Evolutionary conservation across 2,113 vertebrate genomes (phyloP), one percentile per base, ranked within the genome.

Genomic region (Axis porcinus): DNA sequence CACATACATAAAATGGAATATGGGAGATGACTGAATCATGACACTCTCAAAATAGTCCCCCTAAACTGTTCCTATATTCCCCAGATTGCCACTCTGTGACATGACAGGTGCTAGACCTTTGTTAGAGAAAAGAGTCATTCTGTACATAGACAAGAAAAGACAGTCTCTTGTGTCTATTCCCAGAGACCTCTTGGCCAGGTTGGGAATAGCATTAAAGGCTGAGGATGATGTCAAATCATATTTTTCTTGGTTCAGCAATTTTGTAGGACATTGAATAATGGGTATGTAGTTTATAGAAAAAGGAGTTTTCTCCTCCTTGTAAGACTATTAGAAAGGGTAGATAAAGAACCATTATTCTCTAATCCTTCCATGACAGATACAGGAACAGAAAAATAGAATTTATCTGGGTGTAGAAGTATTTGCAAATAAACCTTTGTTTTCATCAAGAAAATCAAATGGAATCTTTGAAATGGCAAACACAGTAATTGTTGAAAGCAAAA

Each of bases 401-500:
- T 98, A 97, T 98, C 54, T 97, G 86, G 50, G 83, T 13, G 0
- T 94, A 97, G 89, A 92, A 98, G 98, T 91, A 90, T 98, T 98
- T 98, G 97, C 92, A 98, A 98, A 98, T 95, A 98, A 97, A 98
- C 89, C 95, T 94, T 98, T 98, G 84, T 97, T 97, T 98, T 98
- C 97, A 98, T 98, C 85, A 95, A 94, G 96, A 88, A 90, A 98
- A 98, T 92, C 96, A 97, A 98, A 97, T 36, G 97, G 94, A 98
- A 97, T 97, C 96, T 98, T 98, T 98, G 96, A 98, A 96, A 97
- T 0, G 5, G 97, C 97, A 98, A 96, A 96, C 94, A 97, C 89
- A 82, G 85, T 94, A 98, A 98, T 97, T 98, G 97, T 92, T 97
- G 96, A 98, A 98, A 98, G 98, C 90, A 97, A 98, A 98, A 98